Conservation (phyloP, 2,888 invertebrate species). For the Mimas tiliae region DNA sequence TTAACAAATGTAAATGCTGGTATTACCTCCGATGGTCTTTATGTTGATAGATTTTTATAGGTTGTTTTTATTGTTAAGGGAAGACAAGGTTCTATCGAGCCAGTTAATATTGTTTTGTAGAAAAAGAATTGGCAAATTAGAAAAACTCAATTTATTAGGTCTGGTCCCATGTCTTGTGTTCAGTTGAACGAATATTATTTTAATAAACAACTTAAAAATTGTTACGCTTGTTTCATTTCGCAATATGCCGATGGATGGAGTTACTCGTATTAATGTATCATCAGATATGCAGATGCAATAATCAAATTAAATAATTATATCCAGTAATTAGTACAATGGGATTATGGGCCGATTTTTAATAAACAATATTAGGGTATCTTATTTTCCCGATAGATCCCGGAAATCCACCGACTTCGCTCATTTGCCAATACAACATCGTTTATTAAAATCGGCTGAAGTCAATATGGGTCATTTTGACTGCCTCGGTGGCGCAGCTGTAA, state of each 20-base stretch:
- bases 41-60: constrained; percentile 83
- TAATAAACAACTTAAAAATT: constrained; percentile 83
- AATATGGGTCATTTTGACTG: no score
- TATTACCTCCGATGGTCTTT: constrained; percentile 67
- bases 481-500: no score
- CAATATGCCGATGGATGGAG: not conserved
- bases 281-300: no score
- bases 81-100: constrained; percentile 63
- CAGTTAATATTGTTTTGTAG: constrained; percentile 68
- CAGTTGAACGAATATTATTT: constrained; percentile 85
- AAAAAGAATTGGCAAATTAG: constrained; percentile 77
- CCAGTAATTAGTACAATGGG: no score
- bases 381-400: no score
- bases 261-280: no score
- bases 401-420: no score
- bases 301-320: no score
- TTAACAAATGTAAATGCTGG: constrained; percentile 35
- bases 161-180: constrained; percentile 82
- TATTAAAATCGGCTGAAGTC: no score
- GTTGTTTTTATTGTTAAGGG: constrained; percentile 84
- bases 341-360: no score
- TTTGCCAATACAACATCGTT: no score
- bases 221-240: constrained; percentile 59
- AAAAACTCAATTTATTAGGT: constrained; percentile 80
- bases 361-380: no score